Evolutionary conservation across 1,140 invertebrate species (phyloP), one percentile per base, ranked within the genome.

Genomic region (Proales similis): DNA sequence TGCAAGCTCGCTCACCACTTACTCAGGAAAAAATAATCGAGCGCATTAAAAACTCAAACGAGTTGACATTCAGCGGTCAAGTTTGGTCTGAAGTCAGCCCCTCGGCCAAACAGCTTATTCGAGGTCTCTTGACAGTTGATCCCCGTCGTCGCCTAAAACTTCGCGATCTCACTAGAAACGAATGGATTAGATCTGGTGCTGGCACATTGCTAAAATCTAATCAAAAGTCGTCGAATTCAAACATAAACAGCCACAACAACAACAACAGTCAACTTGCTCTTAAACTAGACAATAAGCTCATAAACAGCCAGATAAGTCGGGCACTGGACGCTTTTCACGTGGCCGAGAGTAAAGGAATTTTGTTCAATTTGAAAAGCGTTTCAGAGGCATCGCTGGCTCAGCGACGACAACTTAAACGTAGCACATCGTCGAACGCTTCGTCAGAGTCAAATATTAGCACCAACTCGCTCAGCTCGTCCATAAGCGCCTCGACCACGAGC

Each of bases 51-150:
- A 46, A 61, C 38, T 46, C 39, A 24, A 29, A 61, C 36, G 66
- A 72, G 27, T 74, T 75, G 66, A 80, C 82, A 68, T 86, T 90
- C 71, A 72, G 80, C 57, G 82, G 82, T 7, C 73, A 81, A 9
- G 79, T 80, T 27, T 90, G 87, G 88, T 74, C 76, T 5, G 76
- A 79, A 60, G 82, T 92, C 14, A 88, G 86, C 1, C 65, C 75
- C 3, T 77, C 81, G 62, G 88, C 86, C 9, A 88, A 88, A 74
- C 77, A 81, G 20, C 79, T 92, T 1, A 85, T 87, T 12, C 79
- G 79, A 74, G 81, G 83, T 9, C 76, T 93, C 20, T 72, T 93
- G 20, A 86, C 84, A 0, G 83, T 89, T 1, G 85, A 91, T 69
- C 85, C 88, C 0, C 76, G 73, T 19, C 79, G 83, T 66, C 77